phyloP scores from a whole-genome alignment of 2,888 invertebrate genomes.

The Keiferia lycopersicella region DNA sequence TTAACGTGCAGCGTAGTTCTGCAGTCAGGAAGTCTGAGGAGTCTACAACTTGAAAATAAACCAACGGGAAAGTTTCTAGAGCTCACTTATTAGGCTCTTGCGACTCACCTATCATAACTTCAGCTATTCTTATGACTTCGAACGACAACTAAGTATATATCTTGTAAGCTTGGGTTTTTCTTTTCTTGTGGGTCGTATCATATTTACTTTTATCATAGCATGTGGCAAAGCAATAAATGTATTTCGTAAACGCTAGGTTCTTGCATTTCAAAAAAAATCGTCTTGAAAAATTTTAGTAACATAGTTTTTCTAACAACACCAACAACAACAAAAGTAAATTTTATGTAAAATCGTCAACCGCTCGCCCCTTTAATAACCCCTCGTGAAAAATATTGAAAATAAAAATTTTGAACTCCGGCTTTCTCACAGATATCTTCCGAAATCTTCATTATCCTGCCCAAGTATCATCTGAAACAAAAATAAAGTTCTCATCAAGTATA shows the following conservation, averaged over 20 bases:
- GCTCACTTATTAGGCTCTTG: slow-evolving; percentile 3
- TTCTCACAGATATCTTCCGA: no score
- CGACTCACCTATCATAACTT: slow-evolving; percentile 15
- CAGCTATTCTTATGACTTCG: slow-evolving; percentile 22
- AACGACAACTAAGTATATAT: no score
- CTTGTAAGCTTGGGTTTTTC: no score
- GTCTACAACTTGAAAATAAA: slow-evolving; percentile 3
- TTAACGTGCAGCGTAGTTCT: not conserved
- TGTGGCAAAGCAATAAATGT: no score
- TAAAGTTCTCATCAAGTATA: no score
- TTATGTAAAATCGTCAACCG: not conserved
- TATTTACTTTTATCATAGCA: no score
- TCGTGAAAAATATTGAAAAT: not conserved
- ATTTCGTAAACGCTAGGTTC: no score
- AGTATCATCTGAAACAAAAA: no score
- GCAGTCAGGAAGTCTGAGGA: not conserved
- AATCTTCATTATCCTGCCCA: no score
- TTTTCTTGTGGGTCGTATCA: no score
- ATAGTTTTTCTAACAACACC: not conserved
- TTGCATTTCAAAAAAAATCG: no score
- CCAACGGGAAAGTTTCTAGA: not conserved
- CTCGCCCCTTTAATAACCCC: not conserved
- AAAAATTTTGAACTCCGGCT: not conserved
- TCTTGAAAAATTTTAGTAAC: not conserved
- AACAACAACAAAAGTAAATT: no score